Evolutionary conservation across 2,797 vertebrate genomes (phyloP), one percentile per base, ranked within the genome.

Genomic region (Apodemus agrarius): DNA sequence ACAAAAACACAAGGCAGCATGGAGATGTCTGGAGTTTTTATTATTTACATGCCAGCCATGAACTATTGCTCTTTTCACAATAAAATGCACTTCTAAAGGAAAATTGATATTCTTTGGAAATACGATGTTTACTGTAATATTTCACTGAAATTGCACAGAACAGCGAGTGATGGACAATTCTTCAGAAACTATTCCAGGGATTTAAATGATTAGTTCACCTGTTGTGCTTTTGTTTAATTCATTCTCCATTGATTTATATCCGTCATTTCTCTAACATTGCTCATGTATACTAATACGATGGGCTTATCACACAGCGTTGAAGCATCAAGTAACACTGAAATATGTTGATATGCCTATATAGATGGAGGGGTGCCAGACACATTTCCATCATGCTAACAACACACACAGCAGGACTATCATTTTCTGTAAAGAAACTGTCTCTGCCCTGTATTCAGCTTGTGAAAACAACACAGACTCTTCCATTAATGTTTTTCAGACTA

Each of bases 101-200:
- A 97, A 97, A 97, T 95, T 90, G 43, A 95, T 92, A 92, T 90
- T 93, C 88, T 89, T 96, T 92, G 24, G 52, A 92, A 97, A 91
- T 78, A 74, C 78, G 61, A 87, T 93, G 63, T 95, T 98, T 96
- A 74, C 80, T 75, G 11, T 94, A 95, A 93, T 95, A 93, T 97
- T 98, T 96, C 95, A 96, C 31, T 91, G 96, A 92, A 96, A 94
- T 54, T 91, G 61, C 37, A 93, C 88, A 95, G 92, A 95, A 80
- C 40, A 87, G 52, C 91, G 92, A 96, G 49, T 94, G 74, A 95
- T 95, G 67, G 57, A 91, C 67, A 94, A 75, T 90, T 96, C 90
- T 82, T 59, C 24, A 65, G 90, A 43, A 95, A 85, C n/a, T 78
- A 63, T 65, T 94, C 89, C 37, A 21, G 79, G 67, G 61, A 94